Conservation (phyloP, 2,113 vertebrate species). For the Ophiodon elongatus region DNA sequence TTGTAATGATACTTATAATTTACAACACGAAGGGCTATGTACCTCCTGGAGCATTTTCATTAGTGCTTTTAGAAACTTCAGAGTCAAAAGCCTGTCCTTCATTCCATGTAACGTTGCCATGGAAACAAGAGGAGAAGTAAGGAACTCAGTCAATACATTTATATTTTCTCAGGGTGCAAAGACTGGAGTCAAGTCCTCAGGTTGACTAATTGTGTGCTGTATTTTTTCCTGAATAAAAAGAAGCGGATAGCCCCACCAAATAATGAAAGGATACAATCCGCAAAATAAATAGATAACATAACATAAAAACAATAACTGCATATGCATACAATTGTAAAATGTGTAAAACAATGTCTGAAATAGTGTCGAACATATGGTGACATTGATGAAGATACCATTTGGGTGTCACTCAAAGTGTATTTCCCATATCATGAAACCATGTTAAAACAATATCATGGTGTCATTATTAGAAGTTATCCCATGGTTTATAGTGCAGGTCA, state of each 20-base stretch:
- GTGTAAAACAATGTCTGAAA: neutral
- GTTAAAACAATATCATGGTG: neutral
- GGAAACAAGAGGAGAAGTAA: conserved; percentile 80
- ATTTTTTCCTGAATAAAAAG: conserved; percentile 15
- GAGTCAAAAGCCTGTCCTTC: conserved; percentile 75
- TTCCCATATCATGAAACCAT: neutral
- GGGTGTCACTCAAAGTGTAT: neutral
- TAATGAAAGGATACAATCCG: neutral
- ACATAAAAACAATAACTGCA: neutral
- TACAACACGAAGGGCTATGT: conserved; percentile 5
- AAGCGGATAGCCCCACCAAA: neutral
- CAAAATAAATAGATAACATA: neutral
- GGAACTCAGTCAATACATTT: conserved; percentile 69
- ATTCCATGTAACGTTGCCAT: conserved; percentile 81
- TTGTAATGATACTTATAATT: conserved; percentile 11
- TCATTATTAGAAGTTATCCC: neutral
- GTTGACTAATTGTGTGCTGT: conserved; percentile 39
- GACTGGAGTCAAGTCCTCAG: conserved; percentile 45
- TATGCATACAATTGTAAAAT: no score
- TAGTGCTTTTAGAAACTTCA: conserved; percentile 70
- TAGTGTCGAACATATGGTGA: neutral
- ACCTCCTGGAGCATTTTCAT: conserved; percentile 75
- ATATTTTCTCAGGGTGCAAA: conserved; percentile 65
- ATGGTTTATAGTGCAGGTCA: neutral
- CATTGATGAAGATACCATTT: neutral